These are phyloP conservation scores for Enteromius viviparus DNA, from an alignment of 2,797 vertebrate genomes.

Conservation along the genomic window DNA sequence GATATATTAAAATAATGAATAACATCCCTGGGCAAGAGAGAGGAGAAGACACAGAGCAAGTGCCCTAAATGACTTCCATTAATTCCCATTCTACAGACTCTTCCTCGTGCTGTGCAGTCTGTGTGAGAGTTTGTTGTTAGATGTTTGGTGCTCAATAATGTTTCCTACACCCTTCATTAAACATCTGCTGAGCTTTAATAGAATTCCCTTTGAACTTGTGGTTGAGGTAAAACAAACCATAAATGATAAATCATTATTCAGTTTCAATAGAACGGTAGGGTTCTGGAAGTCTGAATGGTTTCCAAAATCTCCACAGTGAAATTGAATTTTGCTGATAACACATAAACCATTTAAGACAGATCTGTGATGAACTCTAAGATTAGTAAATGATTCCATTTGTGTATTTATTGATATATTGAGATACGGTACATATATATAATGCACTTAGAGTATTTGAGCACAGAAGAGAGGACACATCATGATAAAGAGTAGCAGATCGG, in stretches of 20 bases:
- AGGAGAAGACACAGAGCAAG: conserved; percentile 13
- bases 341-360: conserved; percentile 9
- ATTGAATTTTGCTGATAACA: not conserved
- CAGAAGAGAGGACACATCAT: not conserved
- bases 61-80: conserved; percentile 46
- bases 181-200: conserved; percentile 35
- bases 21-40: conserved; percentile 47
- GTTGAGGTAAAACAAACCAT: conserved; percentile 25
- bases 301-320: not conserved
- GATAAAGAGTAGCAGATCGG: not conserved
- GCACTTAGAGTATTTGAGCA: not conserved
- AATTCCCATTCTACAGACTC: conserved; percentile 40
- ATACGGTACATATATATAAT: too few relatives aligned
- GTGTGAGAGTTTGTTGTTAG: not conserved
- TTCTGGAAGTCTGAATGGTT: not conserved
- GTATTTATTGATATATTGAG: not conserved
- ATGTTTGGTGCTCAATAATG: conserved; percentile 27
- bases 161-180: conserved; percentile 31
- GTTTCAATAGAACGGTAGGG: not conserved
- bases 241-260: conserved; percentile 10
- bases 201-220: conserved; percentile 24
- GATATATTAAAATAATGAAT: conserved; percentile 52
- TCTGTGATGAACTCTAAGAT: not conserved
- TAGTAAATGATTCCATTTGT: not conserved
- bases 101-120: conserved; percentile 11